Evolutionary conservation across 2,888 invertebrate genomes (phyloP).

Genomic region (Eremobia ochroleuca): DNA sequence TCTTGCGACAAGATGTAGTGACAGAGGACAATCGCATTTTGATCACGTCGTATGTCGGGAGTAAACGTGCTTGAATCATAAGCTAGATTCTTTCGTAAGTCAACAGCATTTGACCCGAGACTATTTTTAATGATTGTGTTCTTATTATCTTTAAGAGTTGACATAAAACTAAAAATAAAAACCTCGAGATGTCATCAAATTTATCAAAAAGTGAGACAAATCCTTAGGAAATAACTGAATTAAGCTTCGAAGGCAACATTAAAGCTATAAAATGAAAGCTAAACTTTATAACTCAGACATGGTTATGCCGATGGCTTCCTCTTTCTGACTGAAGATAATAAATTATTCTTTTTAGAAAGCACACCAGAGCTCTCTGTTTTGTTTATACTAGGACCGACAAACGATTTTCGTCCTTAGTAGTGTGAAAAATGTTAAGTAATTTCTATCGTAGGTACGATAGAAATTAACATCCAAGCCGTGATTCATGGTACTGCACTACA

Average conservation of each 20-base stretch:
- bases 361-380: conserved; percentile 27
- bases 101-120: conserved; percentile 6
- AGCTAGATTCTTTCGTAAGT: conserved; percentile 39
- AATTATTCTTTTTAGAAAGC: conserved; percentile 42
- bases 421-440: conserved; percentile 26
- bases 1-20: conserved; percentile 42
- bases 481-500: conserved; percentile 77
- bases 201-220: conserved; percentile 1
- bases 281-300: conserved; percentile 18
- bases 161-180: conserved; percentile 17
- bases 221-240: conserved; percentile 1
- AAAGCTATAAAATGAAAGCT: conserved; percentile 15
- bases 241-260: conserved; percentile 25
- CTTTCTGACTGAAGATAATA: conserved; percentile 43
- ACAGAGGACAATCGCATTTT: conserved; percentile 63
- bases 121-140: not conserved
- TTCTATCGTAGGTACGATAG: not conserved
- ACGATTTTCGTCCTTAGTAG: conserved; percentile 12
- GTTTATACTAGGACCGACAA: conserved; percentile 12
- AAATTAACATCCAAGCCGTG: conserved; percentile 61
- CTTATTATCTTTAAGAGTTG: conserved; percentile 6
- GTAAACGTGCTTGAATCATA: conserved; percentile 49
- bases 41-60: conserved; percentile 47
- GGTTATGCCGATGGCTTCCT: conserved; percentile 29
- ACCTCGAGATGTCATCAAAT: not conserved